Evolutionary conservation across 53 echinoderm and acorn worm genomes (phyloP).

Genomic region (Apostichopus leukothele): DNA sequence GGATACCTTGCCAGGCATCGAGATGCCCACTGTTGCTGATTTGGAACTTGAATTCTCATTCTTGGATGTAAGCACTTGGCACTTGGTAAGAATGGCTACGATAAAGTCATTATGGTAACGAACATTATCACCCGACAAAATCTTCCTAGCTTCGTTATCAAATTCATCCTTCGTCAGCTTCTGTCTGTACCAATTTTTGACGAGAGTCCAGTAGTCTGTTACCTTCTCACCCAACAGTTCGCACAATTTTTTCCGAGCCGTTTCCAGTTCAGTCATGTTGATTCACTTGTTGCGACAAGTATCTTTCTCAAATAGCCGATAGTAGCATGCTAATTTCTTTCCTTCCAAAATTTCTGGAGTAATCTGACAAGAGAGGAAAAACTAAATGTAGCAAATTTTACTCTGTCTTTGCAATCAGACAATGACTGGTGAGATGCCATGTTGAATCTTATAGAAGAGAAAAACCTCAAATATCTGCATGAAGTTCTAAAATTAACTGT

Average conservation of each 20-base stretch:
- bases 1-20: constrained; percentile 51
- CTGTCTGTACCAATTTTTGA: constrained; percentile 93
- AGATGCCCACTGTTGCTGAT: constrained; percentile 23
- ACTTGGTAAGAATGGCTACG: constrained; percentile 88
- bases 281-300: too few relatives aligned
- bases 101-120: constrained; percentile 90
- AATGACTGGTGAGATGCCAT: too few relatives aligned
- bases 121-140: constrained; percentile 66
- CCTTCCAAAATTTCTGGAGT: too few relatives aligned
- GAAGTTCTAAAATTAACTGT: too few relatives aligned
- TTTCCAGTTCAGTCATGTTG: constrained; percentile 53
- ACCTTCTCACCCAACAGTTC: constrained; percentile 54
- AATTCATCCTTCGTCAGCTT: constrained; percentile 94
- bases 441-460: too few relatives aligned
- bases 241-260: constrained; percentile 52
- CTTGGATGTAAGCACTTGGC: constrained; percentile 61
- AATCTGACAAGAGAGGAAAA: too few relatives aligned
- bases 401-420: too few relatives aligned
- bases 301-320: too few relatives aligned
- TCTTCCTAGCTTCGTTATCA: constrained; percentile 75
- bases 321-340: too few relatives aligned
- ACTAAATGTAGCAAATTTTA: too few relatives aligned
- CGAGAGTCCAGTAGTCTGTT: constrained; percentile 75
- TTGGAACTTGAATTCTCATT: constrained; percentile 52
- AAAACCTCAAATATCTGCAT: too few relatives aligned